Conservation (phyloP, 2,113 vertebrate genomes). For the Callionymus lyra region DNA sequence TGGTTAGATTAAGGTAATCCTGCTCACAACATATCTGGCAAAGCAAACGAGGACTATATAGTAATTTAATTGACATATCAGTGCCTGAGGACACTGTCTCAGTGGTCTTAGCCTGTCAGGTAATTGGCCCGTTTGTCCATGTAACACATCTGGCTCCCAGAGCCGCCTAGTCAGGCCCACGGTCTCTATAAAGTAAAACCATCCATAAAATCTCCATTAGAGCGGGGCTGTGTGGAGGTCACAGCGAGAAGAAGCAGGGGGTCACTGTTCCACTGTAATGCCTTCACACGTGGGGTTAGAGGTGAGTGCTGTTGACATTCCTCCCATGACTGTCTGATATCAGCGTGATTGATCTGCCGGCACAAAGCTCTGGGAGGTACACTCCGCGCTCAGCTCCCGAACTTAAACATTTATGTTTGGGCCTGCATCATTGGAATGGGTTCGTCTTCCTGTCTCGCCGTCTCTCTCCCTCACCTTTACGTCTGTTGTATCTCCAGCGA, state of each 20-base stretch:
- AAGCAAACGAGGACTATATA: not conserved
- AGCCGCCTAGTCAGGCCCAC: constrained; percentile 29
- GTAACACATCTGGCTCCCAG: constrained; percentile 61
- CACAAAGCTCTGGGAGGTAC: constrained; percentile 38
- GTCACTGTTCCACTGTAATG: constrained; percentile 50
- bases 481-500: constrained; percentile 39
- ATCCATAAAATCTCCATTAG: constrained; percentile 68
- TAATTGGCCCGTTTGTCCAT: constrained; percentile 42
- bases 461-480: constrained; percentile 24
- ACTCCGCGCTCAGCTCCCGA: constrained; percentile 32
- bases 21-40: not conserved
- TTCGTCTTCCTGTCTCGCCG: not conserved
- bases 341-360: constrained; percentile 48
- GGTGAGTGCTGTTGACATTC: constrained; percentile 62
- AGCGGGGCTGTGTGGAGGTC: constrained; percentile 52
- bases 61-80: constrained; percentile 26
- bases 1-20: not conserved
- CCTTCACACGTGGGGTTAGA: constrained; percentile 54
- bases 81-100: constrained; percentile 28
- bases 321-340: constrained; percentile 60
- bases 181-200: constrained; percentile 60
- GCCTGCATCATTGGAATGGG: constrained; percentile 10
- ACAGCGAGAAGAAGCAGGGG: constrained; percentile 44
- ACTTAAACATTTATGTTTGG: constrained; percentile 56
- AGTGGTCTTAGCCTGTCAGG: constrained; percentile 18